Evolutionary conservation across 2,888 invertebrate species (phyloP).

Genomic region (Entomobrya proxima): DNA sequence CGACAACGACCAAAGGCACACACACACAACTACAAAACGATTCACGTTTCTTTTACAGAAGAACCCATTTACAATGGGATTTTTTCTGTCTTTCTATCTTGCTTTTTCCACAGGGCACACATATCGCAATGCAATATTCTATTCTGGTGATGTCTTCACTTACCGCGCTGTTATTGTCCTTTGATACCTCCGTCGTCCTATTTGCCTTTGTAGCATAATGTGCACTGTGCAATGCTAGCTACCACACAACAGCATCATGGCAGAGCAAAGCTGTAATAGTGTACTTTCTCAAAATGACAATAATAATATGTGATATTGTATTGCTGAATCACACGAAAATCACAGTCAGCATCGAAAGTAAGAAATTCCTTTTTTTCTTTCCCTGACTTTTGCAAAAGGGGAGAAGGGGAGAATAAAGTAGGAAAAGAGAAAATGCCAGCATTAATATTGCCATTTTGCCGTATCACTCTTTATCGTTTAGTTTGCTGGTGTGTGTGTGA

Average conservation of each 20-base stretch:
- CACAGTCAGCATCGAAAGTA: background rate
- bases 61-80: background rate
- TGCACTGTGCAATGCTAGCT: background rate
- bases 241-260: background rate
- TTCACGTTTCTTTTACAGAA: background rate
- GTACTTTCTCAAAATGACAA: background rate
- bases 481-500: background rate
- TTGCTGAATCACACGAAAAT: slow-evolving; percentile 12
- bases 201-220: background rate
- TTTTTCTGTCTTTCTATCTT: background rate
- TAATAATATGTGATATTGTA: background rate
- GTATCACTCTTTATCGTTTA: slow-evolving; percentile 9
- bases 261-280: no score
- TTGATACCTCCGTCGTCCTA: background rate
- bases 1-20: no score
- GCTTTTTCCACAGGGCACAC: background rate
- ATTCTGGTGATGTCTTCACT: background rate
- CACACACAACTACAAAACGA: background rate
- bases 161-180: background rate
- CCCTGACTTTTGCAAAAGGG: background rate
- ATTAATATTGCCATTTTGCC: slow-evolving; percentile 16
- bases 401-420: background rate
- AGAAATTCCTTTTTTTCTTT: background rate
- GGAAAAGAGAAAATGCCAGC: background rate
- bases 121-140: no score